phyloP scores from a whole-genome alignment of 2,113 vertebrate genomes.

The Microcebus griseorufus region DNA sequence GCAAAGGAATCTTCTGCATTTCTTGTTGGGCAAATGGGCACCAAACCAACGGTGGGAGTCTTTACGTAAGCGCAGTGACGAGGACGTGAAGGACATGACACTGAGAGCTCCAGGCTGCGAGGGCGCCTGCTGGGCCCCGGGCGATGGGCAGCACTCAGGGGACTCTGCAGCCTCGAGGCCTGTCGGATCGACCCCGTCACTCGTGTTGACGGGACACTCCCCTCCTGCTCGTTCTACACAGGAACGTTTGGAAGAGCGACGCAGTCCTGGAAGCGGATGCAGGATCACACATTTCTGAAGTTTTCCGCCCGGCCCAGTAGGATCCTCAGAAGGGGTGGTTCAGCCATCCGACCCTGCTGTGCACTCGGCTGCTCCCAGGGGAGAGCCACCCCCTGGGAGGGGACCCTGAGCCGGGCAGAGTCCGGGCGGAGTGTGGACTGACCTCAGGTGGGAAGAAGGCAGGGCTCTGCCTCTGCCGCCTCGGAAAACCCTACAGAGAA shows the following conservation, averaged over 20 bases:
- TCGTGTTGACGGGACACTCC: not conserved
- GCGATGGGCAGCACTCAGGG: not conserved
- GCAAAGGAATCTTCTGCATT: too few species aligned
- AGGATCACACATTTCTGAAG: not conserved
- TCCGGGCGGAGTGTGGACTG: not conserved
- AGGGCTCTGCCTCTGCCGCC: not conserved
- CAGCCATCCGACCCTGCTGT: not conserved
- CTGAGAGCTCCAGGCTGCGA: not conserved
- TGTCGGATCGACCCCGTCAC: not conserved
- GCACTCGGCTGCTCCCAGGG: not conserved
- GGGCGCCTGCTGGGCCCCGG: not conserved
- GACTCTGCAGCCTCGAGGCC: not conserved
- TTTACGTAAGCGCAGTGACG: rapidly evolving
- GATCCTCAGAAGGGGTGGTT: not conserved
- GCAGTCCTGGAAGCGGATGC: not conserved
- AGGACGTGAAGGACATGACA: rapidly evolving
- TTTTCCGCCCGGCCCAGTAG: not conserved
- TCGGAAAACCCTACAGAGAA: not conserved
- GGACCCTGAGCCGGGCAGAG: not conserved
- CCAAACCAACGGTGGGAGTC: not conserved
- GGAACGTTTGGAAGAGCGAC: not conserved
- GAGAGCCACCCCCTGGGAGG: not conserved
- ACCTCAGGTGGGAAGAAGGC: not conserved
- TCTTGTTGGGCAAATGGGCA: not conserved
- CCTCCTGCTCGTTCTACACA: rapidly evolving